These are phyloP conservation scores for Cercopithecus mona DNA, from an alignment of 2,113 vertebrate species.

Conservation along the genomic window DNA sequence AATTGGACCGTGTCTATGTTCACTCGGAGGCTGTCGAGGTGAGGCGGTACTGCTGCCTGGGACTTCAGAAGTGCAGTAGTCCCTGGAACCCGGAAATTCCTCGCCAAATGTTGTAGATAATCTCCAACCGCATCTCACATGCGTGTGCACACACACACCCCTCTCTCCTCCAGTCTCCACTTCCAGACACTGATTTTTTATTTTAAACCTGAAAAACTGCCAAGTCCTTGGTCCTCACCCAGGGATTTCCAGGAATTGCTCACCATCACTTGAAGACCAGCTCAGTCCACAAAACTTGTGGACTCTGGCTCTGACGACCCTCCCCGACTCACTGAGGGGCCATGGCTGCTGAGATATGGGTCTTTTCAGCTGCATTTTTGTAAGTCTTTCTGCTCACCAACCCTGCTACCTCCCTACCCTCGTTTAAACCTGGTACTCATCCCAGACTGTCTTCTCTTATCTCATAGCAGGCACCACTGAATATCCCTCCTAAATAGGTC, in stretches of 20 bases:
- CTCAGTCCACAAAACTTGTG: not conserved
- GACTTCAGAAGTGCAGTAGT: not conserved
- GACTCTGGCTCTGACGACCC: not conserved
- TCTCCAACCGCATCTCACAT: not conserved
- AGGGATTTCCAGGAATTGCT: not conserved
- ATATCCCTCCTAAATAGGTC: not conserved
- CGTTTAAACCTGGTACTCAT: not conserved
- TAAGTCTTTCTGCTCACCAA: not conserved
- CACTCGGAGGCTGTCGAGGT: not conserved
- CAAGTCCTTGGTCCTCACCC: not conserved
- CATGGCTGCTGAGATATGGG: not conserved
- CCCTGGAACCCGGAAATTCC: not conserved
- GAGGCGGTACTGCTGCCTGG: no score
- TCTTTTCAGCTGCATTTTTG: not conserved
- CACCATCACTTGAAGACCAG: not conserved
- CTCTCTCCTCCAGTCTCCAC: not conserved
- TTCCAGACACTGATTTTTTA: not conserved
- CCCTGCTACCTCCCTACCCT: not conserved
- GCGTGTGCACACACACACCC: not conserved
- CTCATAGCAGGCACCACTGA: accelerated
- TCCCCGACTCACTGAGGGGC: not conserved
- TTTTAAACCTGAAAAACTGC: not conserved
- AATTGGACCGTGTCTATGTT: not conserved
- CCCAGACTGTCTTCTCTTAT: not conserved
- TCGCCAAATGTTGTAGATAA: not conserved